phyloP scores from a whole-genome alignment of 2,888 invertebrate genomes.

The Morpho deidamia region DNA sequence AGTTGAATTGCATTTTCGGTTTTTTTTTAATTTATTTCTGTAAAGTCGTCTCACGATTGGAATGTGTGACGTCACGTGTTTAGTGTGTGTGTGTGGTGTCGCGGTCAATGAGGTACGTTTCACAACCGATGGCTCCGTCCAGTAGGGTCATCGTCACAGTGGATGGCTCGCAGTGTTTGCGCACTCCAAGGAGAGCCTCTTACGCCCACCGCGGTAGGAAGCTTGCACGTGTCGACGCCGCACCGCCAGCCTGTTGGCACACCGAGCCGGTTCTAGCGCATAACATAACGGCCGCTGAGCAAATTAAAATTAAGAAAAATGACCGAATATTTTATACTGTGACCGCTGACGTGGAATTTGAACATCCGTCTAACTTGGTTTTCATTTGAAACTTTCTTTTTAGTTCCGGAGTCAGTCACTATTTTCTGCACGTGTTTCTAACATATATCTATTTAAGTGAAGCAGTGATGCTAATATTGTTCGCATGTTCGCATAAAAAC shows the following conservation, averaged over 20 bases:
- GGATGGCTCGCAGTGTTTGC: slow-evolving; percentile 1
- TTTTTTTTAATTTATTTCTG: too few species aligned
- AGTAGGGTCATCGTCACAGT: slow-evolving; percentile 4
- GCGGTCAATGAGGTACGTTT: too few species aligned
- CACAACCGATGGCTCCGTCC: background rate
- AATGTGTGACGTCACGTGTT: too few species aligned
- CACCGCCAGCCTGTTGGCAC: slow-evolving; percentile 3
- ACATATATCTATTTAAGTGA: background rate
- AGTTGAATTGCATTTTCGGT: too few species aligned
- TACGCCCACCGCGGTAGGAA: background rate
- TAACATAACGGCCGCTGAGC: slow-evolving; percentile 10
- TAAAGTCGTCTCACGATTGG: too few species aligned
- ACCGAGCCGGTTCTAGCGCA: slow-evolving; percentile 16
- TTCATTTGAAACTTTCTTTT: slow-evolving; percentile 8
- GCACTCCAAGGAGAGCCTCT: slow-evolving; percentile 12
- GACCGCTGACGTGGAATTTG: slow-evolving; percentile 1
- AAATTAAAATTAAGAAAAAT: slow-evolving; percentile 8
- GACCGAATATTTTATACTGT: background rate
- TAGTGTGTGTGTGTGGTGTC: too few species aligned
- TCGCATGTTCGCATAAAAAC: too few species aligned
- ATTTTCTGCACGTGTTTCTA: background rate
- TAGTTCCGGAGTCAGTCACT: background rate
- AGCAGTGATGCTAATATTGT: too few species aligned
- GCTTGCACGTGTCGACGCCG: slow-evolving; percentile 5
- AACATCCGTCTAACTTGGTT: slow-evolving; percentile 3